Evolutionary conservation across 1,140 invertebrate genomes (phyloP).

Genomic region (Carposina sasakii): DNA sequence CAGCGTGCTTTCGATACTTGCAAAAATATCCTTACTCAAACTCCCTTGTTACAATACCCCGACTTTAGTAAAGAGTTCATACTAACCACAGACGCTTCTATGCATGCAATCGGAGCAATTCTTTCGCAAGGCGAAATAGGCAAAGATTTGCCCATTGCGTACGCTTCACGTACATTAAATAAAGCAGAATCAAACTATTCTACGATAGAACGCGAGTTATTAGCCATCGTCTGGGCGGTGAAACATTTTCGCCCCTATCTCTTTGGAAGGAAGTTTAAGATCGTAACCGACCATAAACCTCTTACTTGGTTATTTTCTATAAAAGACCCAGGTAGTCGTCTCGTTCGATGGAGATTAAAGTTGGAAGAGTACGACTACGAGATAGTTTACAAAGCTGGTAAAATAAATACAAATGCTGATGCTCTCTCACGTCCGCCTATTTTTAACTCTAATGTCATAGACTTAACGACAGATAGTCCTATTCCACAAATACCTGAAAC

Average conservation of each 20-base stretch:
- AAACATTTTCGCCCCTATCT: constrained; percentile 58
- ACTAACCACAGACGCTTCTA: constrained; percentile 32
- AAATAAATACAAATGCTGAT: too few species aligned
- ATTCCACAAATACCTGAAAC: too few species aligned
- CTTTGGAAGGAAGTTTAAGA: constrained; percentile 38
- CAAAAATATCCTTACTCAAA: constrained; percentile 21
- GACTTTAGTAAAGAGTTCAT: constrained; percentile 38
- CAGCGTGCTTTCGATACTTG: constrained; percentile 32
- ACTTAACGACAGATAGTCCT: too few species aligned
- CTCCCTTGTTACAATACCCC: constrained; percentile 26
- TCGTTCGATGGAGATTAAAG: too few species aligned
- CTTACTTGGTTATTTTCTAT: too few species aligned
- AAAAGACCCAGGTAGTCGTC: too few species aligned
- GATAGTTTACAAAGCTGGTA: too few species aligned
- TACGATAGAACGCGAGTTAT: constrained; percentile 62
- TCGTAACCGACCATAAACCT: constrained; percentile 57
- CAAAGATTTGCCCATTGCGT: constrained; percentile 48
- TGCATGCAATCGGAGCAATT: constrained; percentile 31
- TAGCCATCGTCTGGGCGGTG: constrained; percentile 67
- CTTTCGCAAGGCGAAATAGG: constrained; percentile 38
- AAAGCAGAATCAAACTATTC: constrained; percentile 49
- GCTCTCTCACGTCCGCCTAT: too few species aligned
- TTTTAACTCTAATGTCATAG: too few species aligned
- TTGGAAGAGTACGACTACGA: too few species aligned
- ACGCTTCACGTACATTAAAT: constrained; percentile 45